Evolutionary conservation across 2,888 invertebrate species (phyloP), one percentile per base, ranked within the genome.

Genomic region (Synanthedon andrenaeformis): DNA sequence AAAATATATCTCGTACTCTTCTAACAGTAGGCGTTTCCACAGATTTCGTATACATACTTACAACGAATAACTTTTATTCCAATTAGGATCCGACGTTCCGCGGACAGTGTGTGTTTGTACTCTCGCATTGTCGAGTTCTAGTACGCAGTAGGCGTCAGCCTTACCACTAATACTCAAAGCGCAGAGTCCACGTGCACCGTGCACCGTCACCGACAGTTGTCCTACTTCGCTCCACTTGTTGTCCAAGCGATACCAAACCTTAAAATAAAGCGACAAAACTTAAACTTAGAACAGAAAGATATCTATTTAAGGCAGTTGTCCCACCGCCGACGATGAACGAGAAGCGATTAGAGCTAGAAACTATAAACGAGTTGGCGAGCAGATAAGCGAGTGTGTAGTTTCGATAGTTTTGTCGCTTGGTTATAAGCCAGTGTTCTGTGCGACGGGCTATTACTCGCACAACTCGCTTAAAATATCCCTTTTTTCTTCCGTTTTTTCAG

Each of bases 31-130:
- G 2, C 10, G 35, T 35, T 35, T 35, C 10, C 8, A 8, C 10
- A 35, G 35, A 35, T 35, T 35, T 35, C 35, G 35, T 35, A 23
- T 23, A 23, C 23, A 35, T 35, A 76, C 86, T 84, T 67, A 87
- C 86, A 87, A 84, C 48, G 70, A 75, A 58, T 74, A 86, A 51
- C 69, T 81, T 58, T 85, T 85, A 57, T 78, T 79, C 86, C 86
- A 87, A 11, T 60, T 71, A 2, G 85, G 86, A 11, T 87, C 83
- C 0, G 74, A 64, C 0, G 77, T 72, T n/a, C 74, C 74, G 19
- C 69, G 66, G 1, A 82, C 72, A 0, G 77, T 72, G 53, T 85
- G 84, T 1, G 86, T 85, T 59, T 85, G 82, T n/a, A 86, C 73
- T 53, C 86, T 74, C 4, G 82, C 70, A 66, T 87, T 87, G 65